Evolutionary conservation across 2,797 vertebrate genomes (phyloP).

Genomic region (Eulemur mongoz): DNA sequence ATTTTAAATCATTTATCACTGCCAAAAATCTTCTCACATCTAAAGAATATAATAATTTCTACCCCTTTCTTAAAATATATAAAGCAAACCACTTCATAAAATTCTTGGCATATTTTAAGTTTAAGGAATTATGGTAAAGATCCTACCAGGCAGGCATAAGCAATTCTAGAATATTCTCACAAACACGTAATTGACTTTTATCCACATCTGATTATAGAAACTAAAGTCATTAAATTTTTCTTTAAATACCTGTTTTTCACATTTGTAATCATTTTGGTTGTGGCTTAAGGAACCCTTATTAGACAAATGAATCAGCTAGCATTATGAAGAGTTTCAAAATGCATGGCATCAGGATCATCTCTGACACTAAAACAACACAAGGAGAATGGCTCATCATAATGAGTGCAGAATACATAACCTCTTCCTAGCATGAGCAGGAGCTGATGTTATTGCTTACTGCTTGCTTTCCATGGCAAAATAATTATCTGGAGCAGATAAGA

Average conservation of each 20-base stretch:
- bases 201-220: background rate
- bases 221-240: background rate
- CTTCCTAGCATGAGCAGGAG: background rate
- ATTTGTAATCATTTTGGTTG: background rate
- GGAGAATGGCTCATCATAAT: background rate
- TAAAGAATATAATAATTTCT: background rate
- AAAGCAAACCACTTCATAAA: background rate
- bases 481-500: constrained; percentile 69
- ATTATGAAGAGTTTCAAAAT: background rate
- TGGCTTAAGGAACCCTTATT: background rate
- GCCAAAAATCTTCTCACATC: background rate
- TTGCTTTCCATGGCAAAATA: constrained; percentile 55
- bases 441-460: constrained; percentile 61
- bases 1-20: background rate
- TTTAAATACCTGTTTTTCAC: background rate
- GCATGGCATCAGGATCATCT: background rate
- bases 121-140: background rate
- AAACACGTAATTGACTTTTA: background rate
- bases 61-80: background rate
- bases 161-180: background rate
- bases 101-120: background rate
- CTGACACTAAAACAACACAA: background rate
- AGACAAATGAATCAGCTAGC: background rate
- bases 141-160: background rate
- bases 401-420: background rate